Percentiles rank a stretch among this genome's conserved stretches.
Evolutionary conservation across 64 coral and sea anemone species (phyloP).

Genomic region (Montipora foliosa): DNA sequence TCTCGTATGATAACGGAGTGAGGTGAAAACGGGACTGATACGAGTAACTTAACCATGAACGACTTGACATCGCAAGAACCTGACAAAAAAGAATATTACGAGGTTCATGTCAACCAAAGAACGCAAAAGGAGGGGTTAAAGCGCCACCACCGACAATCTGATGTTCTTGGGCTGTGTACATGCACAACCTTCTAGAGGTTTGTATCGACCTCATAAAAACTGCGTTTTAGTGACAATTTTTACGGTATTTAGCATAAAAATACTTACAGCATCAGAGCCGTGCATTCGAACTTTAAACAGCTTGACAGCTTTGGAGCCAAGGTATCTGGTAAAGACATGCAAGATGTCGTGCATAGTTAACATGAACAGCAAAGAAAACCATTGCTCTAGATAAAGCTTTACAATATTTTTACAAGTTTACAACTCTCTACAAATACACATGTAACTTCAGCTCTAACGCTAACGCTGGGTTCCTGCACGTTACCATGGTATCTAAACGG

Average conservation of each 20-base stretch:
- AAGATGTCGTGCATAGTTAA: neutral
- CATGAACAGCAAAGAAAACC: no score
- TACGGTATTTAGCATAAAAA: no score
- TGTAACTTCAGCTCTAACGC: no score
- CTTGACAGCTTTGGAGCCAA: conserved; percentile 96
- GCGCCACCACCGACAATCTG: neutral
- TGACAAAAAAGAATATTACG: neutral
- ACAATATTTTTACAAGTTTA: no score
- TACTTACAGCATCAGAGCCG: conserved; percentile 91
- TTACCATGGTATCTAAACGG: no score
- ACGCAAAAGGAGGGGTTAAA: neutral
- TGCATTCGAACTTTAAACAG: conserved; percentile 97
- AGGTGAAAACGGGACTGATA: conserved; percentile 95
- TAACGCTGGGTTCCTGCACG: no score
- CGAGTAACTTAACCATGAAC: conserved; percentile 96
- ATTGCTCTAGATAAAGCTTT: no score
- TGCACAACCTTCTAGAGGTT: no score
- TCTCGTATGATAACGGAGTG: conserved; percentile 94
- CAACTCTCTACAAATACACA: no score
- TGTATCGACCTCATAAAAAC: neutral
- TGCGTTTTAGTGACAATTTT: neutral
- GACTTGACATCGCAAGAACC: conserved; percentile 99
- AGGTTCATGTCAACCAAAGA: neutral
- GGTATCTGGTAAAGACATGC: conserved; percentile 71
- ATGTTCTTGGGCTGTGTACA: no score